A percentile compares a stretch with the other conserved stretches of the same genome.
Evolutionary conservation across 2,797 vertebrate species (phyloP).

Genomic region (Cuniculus paca): DNA sequence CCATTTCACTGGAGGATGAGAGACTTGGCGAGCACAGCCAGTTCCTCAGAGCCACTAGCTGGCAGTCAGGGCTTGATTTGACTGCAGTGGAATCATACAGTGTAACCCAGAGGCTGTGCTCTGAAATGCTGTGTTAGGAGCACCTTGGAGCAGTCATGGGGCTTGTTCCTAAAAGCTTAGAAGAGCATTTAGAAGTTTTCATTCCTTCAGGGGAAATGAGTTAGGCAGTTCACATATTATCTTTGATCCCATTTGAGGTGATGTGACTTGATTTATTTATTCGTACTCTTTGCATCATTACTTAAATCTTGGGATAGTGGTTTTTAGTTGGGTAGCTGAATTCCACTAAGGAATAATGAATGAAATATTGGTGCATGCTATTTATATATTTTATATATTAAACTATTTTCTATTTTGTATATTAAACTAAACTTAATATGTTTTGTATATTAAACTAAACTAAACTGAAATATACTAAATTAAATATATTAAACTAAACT

Average conservation of each 20-base stretch:
- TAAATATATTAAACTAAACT: too few relatives aligned
- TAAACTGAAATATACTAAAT: too few relatives aligned
- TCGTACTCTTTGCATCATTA: background rate
- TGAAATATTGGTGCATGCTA: background rate
- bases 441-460: background rate
- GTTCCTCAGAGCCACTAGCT: background rate
- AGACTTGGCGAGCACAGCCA: background rate
- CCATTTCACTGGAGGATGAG: background rate
- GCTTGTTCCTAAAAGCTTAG: background rate
- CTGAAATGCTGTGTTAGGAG: background rate
- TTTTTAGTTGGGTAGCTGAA: background rate
- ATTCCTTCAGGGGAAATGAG: background rate
- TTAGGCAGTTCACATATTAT: background rate
- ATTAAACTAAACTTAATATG: background rate
- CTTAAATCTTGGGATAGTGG: slow-evolving; percentile 8
- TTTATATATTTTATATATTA: background rate
- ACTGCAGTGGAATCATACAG: background rate
- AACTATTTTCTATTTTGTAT: too few relatives aligned
- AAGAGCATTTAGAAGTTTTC: background rate
- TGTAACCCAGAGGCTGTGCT: background rate
- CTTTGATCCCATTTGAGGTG: background rate
- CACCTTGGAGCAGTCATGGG: background rate
- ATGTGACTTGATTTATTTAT: background rate
- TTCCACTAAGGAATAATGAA: slow-evolving; percentile 20
- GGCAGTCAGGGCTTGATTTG: background rate